A percentile compares a stretch with the other conserved stretches of the same genome.
Conservation (phyloP, 2,113 vertebrate genomes). For the Pyrgilauda ruficollis region DNA sequence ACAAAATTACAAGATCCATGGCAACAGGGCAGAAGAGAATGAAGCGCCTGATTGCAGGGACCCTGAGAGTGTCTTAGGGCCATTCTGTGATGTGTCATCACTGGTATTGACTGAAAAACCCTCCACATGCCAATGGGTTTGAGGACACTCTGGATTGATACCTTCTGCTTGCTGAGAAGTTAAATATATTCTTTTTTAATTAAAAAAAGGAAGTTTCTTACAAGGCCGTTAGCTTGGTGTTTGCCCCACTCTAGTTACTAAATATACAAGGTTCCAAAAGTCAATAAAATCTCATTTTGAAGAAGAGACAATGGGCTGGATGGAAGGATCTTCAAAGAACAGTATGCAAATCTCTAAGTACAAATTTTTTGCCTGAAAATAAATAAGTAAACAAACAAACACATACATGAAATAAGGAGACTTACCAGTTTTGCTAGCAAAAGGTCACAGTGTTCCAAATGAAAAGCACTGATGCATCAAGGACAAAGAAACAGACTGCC, state of each 20-base stretch:
- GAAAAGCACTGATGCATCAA: slow-evolving; percentile 34
- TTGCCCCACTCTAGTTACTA: background rate
- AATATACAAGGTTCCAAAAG: background rate
- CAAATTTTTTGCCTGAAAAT: background rate
- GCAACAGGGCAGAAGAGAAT: background rate
- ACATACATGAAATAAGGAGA: background rate
- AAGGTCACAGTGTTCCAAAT: slow-evolving; percentile 24
- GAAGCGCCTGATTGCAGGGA: background rate
- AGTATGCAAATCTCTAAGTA: background rate
- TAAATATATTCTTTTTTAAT: background rate
- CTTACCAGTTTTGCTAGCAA: background rate
- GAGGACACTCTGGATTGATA: background rate
- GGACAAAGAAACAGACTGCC: slow-evolving; percentile 3
- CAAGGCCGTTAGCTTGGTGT: background rate
- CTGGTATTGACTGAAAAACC: background rate
- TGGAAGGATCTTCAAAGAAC: background rate
- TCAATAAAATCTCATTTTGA: background rate
- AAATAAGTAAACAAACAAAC: background rate
- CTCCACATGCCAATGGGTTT: background rate
- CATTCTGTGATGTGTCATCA: background rate
- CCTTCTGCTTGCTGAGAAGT: background rate
- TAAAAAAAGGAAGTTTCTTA: background rate
- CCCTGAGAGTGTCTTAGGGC: background rate
- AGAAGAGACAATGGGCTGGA: background rate
- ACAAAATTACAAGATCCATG: background rate